Evolutionary conservation across 2,888 invertebrate species (phyloP), one percentile per base, ranked within the genome.

Genomic region (Ephialtes manifestator): DNA sequence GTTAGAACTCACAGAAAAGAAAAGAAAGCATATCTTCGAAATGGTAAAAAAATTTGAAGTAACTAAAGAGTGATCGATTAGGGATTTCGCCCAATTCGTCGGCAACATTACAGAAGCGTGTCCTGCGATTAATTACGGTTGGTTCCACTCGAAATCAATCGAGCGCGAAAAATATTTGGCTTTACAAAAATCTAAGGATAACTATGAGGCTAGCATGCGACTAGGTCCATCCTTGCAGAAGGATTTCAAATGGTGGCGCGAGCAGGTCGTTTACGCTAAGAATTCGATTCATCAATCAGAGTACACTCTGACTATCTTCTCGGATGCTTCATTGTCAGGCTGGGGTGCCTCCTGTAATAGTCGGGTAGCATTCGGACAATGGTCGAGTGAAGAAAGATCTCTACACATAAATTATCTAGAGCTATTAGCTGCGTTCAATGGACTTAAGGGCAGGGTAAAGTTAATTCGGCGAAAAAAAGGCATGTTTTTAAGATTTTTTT

Each of bases 281-380:
- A 81, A 81, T 20, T 60, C 53, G 0, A 77, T 77, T 46, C 43
- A 51, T 0, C 58, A 70, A 20, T 74, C 43, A 4, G 46, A 18
- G 3, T 78, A 55, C 10, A 13, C 4, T 2, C 24, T 78, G 24
- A 83, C 63, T 2, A 83, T 80, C 13, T 75, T 39, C 18, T 53
- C 79, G 24, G 75, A 79, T 24, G 75, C 74, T 0, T 83, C 71
- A 8, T 8, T 51, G 18, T 60, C 76, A 5, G 76, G 82, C 20
- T 76, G 82, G 65, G 82, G 76, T 2, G 76, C 76, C 0, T 70
- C 51, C 24, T 79, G 35, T 28, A 18, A 83, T 10, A 60, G 46
- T 0, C 2, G 24, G 13, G 60, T 74, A 13, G 43, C 10, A 15
- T 79, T 51, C 18, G 79, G 83, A 3, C 20, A 71, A 18, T 76